phyloP scores from a whole-genome alignment of 2,888 invertebrate species.

The Spicauda simplicius region DNA sequence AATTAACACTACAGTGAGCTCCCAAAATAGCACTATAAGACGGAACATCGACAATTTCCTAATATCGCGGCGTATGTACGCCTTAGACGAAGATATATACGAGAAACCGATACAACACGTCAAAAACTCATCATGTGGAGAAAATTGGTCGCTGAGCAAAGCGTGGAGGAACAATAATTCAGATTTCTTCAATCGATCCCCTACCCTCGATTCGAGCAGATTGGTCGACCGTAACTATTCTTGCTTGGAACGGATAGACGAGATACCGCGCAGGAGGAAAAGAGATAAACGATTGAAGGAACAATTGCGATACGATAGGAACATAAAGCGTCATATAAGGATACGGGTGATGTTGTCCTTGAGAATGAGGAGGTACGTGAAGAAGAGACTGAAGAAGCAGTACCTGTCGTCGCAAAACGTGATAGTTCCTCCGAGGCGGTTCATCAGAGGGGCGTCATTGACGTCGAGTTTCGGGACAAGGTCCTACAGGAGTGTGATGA shows the following conservation, averaged over 20 bases:
- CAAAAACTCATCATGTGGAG: constrained; percentile 71
- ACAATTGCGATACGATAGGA: constrained; percentile 82
- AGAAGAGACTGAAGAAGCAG: constrained; percentile 62
- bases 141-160: constrained; percentile 82
- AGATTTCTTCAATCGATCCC: constrained; percentile 66
- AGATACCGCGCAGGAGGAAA: constrained; percentile 65
- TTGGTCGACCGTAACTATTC: constrained; percentile 57
- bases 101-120: constrained; percentile 69
- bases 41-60: constrained; percentile 75
- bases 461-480: constrained; percentile 75
- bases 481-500: constrained; percentile 74
- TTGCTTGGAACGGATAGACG: constrained; percentile 70
- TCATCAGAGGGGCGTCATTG: constrained; percentile 64
- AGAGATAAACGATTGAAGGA: constrained; percentile 72
- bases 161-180: constrained; percentile 73
- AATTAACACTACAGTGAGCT: constrained; percentile 71
- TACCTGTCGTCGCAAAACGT: constrained; percentile 55
- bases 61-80: constrained; percentile 69
- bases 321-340: constrained; percentile 86
- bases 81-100: constrained; percentile 74
- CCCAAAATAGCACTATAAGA: constrained; percentile 70
- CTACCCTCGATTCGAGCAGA: constrained; percentile 57
- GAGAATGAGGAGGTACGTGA: constrained; percentile 84
- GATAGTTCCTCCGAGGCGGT: constrained; percentile 68
- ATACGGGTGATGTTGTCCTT: constrained; percentile 88